Percentiles rank a stretch among this genome's conserved stretches.
phyloP scores from a whole-genome alignment of 2,888 invertebrate genomes.

The Tromatobia lineatoria region DNA sequence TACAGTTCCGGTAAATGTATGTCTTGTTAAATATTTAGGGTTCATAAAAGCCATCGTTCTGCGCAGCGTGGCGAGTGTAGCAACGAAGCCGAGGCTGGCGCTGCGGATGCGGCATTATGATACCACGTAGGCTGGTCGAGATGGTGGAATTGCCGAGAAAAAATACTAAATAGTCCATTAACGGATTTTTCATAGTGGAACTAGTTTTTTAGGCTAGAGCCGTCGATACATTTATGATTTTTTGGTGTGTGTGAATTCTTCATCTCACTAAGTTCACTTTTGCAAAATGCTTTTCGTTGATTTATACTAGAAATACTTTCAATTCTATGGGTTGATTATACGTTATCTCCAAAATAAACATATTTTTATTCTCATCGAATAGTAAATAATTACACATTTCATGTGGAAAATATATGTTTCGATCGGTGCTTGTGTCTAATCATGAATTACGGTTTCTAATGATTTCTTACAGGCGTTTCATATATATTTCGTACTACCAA shows the following conservation, averaged over 20 bases:
- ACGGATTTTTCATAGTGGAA: background rate
- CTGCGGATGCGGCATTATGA: background rate
- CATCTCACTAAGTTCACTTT: background rate
- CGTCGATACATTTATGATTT: background rate
- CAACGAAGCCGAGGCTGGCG: background rate
- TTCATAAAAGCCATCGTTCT: slow-evolving; percentile 46
- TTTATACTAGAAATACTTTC: background rate
- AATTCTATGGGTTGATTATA: background rate
- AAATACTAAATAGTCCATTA: slow-evolving; percentile 1
- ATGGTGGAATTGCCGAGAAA: slow-evolving; percentile 1
- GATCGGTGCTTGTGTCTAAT: too few species aligned
- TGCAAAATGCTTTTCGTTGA: background rate
- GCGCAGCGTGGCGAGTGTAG: slow-evolving; percentile 2
- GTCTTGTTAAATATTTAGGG: slow-evolving; percentile 52
- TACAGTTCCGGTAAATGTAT: slow-evolving; percentile 12
- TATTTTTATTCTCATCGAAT: too few species aligned
- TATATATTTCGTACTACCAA: too few species aligned
- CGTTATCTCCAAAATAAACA: too few species aligned
- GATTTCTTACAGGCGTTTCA: too few species aligned
- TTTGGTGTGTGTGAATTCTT: background rate
- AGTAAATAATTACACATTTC: too few species aligned
- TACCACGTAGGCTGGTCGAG: background rate
- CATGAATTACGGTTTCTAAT: too few species aligned
- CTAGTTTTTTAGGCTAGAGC: background rate
- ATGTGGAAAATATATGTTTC: too few species aligned